Evolutionary conservation across 2,797 vertebrate genomes (phyloP), one percentile per base, ranked within the genome.

Genomic region (Xenopus petersii): DNA sequence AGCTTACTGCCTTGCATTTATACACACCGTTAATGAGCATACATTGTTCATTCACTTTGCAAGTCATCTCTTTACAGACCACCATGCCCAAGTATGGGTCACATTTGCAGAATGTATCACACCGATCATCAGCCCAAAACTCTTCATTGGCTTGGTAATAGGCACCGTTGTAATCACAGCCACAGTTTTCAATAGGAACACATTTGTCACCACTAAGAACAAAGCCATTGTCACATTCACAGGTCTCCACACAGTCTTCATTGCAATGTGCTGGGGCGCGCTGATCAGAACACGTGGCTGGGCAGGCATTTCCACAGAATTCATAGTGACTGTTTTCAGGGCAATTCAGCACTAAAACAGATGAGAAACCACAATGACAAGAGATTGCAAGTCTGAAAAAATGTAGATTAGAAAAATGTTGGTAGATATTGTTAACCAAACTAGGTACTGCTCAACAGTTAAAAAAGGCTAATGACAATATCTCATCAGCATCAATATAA

Each of bases 291-390:
- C 51, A 55, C 1, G 12, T 55, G 5, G 51, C 51, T 13, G 51
- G 51, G 15, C 51, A 55, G 51, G 51, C 51, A 16, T 13, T 55
- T 13, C 12, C 51, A 55, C 70, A 71, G 5, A 71, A 15, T 12
- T 88, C 82, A 0, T 94, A 95, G 84, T 93, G 92, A 61, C 92
- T 93, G 82, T 95, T 85, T 0, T 77, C 76, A 0, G 89, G 89
- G 67, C 95, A 96, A 47, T 10, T 11, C 12, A 55, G 15, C 2
- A 1, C 5, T 1, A 71, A 85, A 0, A 88, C 94, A 95, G 83
- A 10, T 1, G 16, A 21, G 21, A 12, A 21, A 36, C 58, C 24
- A 24, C 11, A 49, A 30, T 30, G 47, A 49, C 9, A 49, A 1
- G 1, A 2, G 12, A 49, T 49, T 12, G 1, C 6, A 10, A 49